Base-by-base conservation (phyloP, 2,797 vertebrate genomes). In the Pangasius sanitwongsei region DNA sequence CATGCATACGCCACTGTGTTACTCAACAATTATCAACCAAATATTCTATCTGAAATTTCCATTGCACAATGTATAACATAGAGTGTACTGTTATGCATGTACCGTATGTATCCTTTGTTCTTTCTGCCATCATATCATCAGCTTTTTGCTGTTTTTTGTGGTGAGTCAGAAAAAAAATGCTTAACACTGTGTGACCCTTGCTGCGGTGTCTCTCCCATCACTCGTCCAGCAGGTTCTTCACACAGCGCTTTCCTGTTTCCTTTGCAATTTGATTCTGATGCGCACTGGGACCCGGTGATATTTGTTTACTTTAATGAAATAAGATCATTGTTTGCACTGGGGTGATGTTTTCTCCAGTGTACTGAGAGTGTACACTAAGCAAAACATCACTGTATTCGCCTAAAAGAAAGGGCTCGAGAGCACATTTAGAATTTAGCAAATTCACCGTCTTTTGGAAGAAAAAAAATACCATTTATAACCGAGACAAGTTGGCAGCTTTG, bases 211-310 rank as follows among this genome's bases (percentile, higher is more conserved):
- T 85, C 72, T 85, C 74, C 86, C 31, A 85, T 75, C 72, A 70
- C 72, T 85, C 82, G 25, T 80, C 89, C 86, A 87, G 72, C 89
- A 87, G 86, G 86, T 89, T 89, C 86, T 87, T 16, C 85, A 77
- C 88, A 83, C 78, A 69, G 28, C 31, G 55, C 75, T 72, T 86
- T 78, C 41, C 65, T 89, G 65, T 57, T 86, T 86, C 83, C 41
- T 84, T 84, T 87, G 89, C 86, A 89, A 89, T 80, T 70, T 72
- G 89, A 89, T 80, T 89, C 82, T 61, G 72, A 87, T 80, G 61
- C 28, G n/a, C 67, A 0, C 57, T 31, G 48, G 69, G 48, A 87
- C 85, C 67, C 16, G 18, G 86, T 70, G 72, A 85, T 89, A 87
- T 70, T 69, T 85, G 86, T 87, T 89, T 89, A 89, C 81, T 83